Percentiles rank a stretch among this genome's conserved stretches.
phyloP scores from a whole-genome alignment of 2,113 vertebrate genomes.

The Microcebus griseorufus region DNA sequence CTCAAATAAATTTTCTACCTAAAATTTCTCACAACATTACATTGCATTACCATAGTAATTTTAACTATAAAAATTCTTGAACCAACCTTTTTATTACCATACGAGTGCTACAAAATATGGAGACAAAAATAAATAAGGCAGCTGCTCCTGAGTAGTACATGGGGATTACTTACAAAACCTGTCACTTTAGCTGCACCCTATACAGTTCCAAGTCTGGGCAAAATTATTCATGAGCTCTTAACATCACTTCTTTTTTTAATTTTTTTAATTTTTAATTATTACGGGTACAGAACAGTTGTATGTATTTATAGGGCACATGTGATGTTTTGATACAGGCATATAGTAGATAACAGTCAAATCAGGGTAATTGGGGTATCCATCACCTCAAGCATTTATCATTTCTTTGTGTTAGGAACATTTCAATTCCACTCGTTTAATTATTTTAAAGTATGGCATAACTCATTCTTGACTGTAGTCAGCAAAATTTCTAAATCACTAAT shows the following conservation, averaged over 20 bases:
- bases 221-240: neutral
- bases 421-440: no score
- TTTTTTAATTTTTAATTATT: no score
- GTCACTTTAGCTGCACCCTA: rapidly evolving
- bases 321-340: no score
- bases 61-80: neutral
- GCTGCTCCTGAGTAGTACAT: no score
- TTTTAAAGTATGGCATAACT: no score
- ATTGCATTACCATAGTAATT: neutral
- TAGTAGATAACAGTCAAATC: no score
- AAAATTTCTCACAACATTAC: neutral
- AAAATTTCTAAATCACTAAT: neutral
- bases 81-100: neutral
- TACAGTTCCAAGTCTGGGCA: neutral
- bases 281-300: no score
- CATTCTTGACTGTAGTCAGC: neutral
- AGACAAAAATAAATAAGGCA: neutral
- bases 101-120: neutral
- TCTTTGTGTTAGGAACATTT: no score
- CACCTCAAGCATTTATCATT: no score
- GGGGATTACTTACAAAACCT: neutral
- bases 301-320: no score
- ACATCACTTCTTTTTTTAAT: neutral
- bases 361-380: no score
- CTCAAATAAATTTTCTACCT: neutral